Evolutionary conservation across 1,140 invertebrate species (phyloP), one percentile per base, ranked within the genome.

Genomic region (Muscidifurax raptorellus): DNA sequence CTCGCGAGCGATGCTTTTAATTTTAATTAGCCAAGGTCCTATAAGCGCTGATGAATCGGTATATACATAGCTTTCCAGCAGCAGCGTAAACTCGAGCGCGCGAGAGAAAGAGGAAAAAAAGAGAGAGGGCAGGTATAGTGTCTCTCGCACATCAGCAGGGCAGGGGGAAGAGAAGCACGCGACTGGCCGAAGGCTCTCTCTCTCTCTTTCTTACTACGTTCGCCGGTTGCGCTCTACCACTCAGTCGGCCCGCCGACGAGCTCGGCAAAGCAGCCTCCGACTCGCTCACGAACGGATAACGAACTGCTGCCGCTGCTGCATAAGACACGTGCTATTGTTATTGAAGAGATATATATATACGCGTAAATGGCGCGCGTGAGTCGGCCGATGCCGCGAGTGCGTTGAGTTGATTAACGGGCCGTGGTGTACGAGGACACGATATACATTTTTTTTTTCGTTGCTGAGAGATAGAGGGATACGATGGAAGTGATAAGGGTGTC

Each of bases 241-340:
- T 88, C 86, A 77, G 74, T 83, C 82, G 82, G 81, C 52, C 72
- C 30, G 71, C 81, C 79, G 86, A 87, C 87, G 87, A 87, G 87
- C 67, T 59, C 59, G 40, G 71, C 79, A 77, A 44, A 80, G 79
- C 66, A 80, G 79, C 66, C 66, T 69, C 66, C 30, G 79, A 59
- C 52, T n/a, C 52, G 22, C 15, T 18, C 15, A 18, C 52, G 52
- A 59, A 59, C 52, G 52, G 52, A 59, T n/a, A n/a, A 59, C 52
- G 52, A 59, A 59, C 52, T 18, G 47, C 12, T n/a, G 47, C 52
- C 22, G 52, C 52, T 59, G 52, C 52, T 22, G 47, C 47, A 36
- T 0, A 40, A 40, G 36, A 40, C 36, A 40, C 36, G 36, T 52
- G 47, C 47, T 52, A 18, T 52, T 52, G 47, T 52, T 52, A 52